These are phyloP conservation scores for Onychorhynchus coronatus DNA, from an alignment of 2,113 vertebrate genomes.

Conservation along the genomic window DNA sequence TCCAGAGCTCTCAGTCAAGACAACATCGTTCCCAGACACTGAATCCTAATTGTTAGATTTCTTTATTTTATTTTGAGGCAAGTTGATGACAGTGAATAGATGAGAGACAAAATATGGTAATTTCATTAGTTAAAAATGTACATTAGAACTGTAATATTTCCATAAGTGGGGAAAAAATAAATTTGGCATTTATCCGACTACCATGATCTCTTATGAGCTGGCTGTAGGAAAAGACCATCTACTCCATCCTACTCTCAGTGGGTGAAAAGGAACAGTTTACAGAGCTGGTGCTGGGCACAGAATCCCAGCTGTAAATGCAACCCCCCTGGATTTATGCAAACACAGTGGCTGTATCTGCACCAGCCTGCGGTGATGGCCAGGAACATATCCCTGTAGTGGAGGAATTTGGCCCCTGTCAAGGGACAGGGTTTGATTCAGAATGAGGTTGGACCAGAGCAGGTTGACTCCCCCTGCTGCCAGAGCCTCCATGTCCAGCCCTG, in stretches of 20 bases:
- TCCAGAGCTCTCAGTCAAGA: neutral
- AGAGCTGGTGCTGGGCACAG: fast-evolving
- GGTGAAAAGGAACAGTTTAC: neutral
- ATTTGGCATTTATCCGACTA: neutral
- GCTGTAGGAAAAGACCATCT: neutral
- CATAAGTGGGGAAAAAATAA: neutral
- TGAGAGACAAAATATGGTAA: neutral
- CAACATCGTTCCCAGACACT: neutral
- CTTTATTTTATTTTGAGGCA: neutral
- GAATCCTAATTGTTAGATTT: neutral
- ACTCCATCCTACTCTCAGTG: neutral
- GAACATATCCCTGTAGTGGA: neutral
- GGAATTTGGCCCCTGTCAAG: fast-evolving
- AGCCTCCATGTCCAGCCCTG: neutral
- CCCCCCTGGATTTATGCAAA: fast-evolving
- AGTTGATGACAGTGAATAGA: neutral
- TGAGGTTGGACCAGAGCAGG: neutral
- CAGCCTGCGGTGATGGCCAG: neutral
- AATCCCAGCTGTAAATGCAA: fast-evolving
- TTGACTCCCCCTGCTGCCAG: neutral
- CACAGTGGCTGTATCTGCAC: neutral
- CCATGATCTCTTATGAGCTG: neutral
- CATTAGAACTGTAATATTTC: neutral
- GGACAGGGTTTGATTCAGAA: neutral
- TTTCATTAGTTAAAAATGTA: neutral